A percentile compares a stretch with the other conserved stretches of the same genome.
Evolutionary conservation across 2,888 invertebrate genomes (phyloP).

Genomic region (Coleophora flavipennella): DNA sequence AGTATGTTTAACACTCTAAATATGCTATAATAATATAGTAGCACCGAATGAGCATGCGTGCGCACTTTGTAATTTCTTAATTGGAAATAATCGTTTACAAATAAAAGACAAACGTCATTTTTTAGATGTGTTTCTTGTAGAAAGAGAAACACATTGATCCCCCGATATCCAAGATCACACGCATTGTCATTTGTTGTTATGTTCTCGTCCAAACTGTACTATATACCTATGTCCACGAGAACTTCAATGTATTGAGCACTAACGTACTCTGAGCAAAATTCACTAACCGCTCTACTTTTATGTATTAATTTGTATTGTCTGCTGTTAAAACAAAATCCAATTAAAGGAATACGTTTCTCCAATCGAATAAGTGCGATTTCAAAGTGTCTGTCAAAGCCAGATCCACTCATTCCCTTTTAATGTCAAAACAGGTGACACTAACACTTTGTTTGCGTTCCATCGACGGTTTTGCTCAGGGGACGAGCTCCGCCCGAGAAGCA

Average conservation of each 20-base stretch:
- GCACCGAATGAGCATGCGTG: constrained; percentile 64
- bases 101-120: too few species aligned
- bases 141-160: too few species aligned
- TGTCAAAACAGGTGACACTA: too few species aligned
- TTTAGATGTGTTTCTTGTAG: too few species aligned
- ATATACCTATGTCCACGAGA: constrained; percentile 45
- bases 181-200: constrained; percentile 63
- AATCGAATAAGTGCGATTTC: too few species aligned
- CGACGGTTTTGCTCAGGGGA: constrained; percentile 32
- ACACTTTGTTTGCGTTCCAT: constrained; percentile 1
- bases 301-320: too few species aligned
- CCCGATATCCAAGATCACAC: constrained; percentile 29
- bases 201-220: constrained; percentile 44
- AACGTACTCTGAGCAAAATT: constrained; percentile 40
- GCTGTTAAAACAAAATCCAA: too few species aligned
- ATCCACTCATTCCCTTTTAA: too few species aligned
- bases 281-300: not conserved
- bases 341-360: too few species aligned
- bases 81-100: too few species aligned
- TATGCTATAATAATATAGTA: constrained; percentile 29
- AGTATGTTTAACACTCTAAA: constrained; percentile 1
- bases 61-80: constrained; percentile 26
- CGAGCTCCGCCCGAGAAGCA: constrained; percentile 21
- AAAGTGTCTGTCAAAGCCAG: too few species aligned
- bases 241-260: constrained; percentile 23